These are phyloP conservation scores for Ips typographus DNA, from an alignment of 1,140 invertebrate genomes.

Conservation along the genomic window DNA sequence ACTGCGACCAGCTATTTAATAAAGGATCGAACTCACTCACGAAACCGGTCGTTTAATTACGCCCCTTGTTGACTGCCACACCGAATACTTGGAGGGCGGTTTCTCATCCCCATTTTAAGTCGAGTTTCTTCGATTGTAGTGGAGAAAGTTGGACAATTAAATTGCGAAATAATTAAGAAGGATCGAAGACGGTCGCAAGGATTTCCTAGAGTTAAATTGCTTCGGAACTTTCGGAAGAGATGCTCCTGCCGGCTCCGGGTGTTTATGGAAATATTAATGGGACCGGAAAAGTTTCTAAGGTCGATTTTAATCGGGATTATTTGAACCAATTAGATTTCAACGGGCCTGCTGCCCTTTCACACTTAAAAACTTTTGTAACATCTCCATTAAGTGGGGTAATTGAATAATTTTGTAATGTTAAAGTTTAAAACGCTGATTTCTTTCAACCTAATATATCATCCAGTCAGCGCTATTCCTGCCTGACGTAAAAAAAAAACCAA, in stretches of 20 bases:
- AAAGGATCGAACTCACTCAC: slow-evolving; percentile 1
- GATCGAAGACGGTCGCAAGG: slow-evolving; percentile 3
- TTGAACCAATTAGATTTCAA: no score
- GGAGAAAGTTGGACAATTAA: slow-evolving; percentile 7
- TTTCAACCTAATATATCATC: background rate
- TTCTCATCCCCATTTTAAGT: background rate
- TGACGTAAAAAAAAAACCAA: background rate
- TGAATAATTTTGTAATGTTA: no score
- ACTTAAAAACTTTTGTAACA: no score
- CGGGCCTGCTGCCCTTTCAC: no score
- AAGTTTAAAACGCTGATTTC: no score
- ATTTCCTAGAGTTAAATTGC: slow-evolving; percentile 13
- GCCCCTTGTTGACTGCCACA: background rate
- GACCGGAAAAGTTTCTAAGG: background rate
- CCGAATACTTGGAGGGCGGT: background rate
- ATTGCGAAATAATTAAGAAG: slow-evolving; percentile 7
- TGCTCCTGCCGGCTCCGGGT: background rate
- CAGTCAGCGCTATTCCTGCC: background rate
- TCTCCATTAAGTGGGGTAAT: no score
- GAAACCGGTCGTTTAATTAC: slow-evolving; percentile 2
- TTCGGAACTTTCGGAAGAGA: slow-evolving; percentile 6
- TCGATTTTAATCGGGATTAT: background rate
- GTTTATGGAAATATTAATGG: background rate
- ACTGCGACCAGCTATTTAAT: background rate
- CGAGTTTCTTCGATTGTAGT: background rate